A percentile compares a stretch with the other conserved stretches of the same genome.
Evolutionary conservation across 2,888 invertebrate genomes (phyloP).

Genomic region (Noctua janthe): DNA sequence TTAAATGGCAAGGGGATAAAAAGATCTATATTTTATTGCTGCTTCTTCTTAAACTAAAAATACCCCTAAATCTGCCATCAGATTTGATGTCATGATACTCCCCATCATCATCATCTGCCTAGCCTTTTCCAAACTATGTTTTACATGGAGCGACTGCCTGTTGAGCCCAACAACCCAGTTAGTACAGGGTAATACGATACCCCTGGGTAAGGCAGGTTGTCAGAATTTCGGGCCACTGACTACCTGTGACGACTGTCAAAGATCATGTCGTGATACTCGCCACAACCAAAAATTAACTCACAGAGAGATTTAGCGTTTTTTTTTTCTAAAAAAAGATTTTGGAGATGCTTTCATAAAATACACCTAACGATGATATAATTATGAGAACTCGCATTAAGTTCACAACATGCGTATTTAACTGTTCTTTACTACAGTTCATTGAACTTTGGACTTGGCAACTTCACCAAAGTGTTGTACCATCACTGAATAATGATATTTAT

Average conservation of each 20-base stretch:
- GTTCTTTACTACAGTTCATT: conserved; percentile 52
- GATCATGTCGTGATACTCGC: neutral
- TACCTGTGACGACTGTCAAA: neutral
- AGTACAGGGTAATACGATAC: neutral
- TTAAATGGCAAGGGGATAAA: neutral
- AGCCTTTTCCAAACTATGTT: neutral
- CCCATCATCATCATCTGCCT: neutral
- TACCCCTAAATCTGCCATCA: neutral
- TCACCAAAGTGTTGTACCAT: conserved; percentile 53
- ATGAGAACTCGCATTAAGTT: conserved; percentile 44
- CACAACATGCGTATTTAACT: conserved; percentile 40
- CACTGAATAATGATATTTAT: conserved; percentile 60
- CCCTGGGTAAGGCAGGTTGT: neutral
- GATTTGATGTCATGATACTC: neutral
- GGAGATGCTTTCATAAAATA: neutral
- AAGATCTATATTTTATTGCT: neutral
- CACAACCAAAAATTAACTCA: neutral
- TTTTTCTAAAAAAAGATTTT: neutral
- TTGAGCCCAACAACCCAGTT: neutral
- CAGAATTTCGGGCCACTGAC: neutral
- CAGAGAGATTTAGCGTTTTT: rapidly evolving
- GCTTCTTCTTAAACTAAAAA: neutral
- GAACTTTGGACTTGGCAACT: conserved; percentile 64
- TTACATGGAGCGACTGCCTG: neutral
- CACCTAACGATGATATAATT: conserved; percentile 44